These are phyloP conservation scores for Hanleya hanleyi DNA, from an alignment of 2,888 invertebrate species.

Conservation along the genomic window DNA sequence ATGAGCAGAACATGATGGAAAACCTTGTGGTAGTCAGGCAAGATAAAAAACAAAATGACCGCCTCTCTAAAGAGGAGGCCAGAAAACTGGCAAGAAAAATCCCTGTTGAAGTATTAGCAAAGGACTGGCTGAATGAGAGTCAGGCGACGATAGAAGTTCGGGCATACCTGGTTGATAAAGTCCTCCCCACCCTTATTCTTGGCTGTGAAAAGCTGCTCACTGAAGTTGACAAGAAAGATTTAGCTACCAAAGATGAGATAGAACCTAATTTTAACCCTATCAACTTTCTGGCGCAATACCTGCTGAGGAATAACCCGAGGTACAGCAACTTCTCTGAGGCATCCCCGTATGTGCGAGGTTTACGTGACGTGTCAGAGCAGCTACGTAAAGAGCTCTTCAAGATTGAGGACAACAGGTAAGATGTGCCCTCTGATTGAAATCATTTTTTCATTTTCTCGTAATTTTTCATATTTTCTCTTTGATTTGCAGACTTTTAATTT, in stretches of 20 bases:
- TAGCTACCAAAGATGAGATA: slow-evolving; percentile 50
- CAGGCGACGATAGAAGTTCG: slow-evolving; percentile 68
- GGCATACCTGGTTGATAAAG: slow-evolving; percentile 69
- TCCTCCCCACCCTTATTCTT: slow-evolving; percentile 71
- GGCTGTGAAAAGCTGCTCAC: slow-evolving; percentile 72
- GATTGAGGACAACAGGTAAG: slow-evolving; percentile 71
- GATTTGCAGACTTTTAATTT: too few relatives aligned
- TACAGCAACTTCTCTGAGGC: slow-evolving; percentile 73
- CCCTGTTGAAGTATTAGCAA: slow-evolving; percentile 69
- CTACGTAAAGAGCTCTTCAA: slow-evolving; percentile 69
- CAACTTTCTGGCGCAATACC: slow-evolving; percentile 72
- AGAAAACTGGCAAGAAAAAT: slow-evolving; percentile 66
- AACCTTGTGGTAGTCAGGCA: slow-evolving; percentile 62
- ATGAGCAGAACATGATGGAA: slow-evolving; percentile 70
- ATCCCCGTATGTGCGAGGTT: slow-evolving; percentile 71
- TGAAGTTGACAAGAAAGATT: slow-evolving; percentile 66
- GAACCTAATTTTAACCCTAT: slow-evolving; percentile 73
- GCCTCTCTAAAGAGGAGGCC: slow-evolving; percentile 61
- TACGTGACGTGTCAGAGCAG: slow-evolving; percentile 68
- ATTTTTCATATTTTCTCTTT: too few relatives aligned
- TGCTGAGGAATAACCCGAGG: slow-evolving; percentile 73
- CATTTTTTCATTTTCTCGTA: too few relatives aligned
- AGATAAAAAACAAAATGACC: slow-evolving; percentile 60
- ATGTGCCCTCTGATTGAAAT: too few relatives aligned
- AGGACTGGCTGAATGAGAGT: slow-evolving; percentile 68